Evolutionary conservation across 2,797 vertebrate species (phyloP), one percentile per base, ranked within the genome.

Genomic region (Avahi laniger): DNA sequence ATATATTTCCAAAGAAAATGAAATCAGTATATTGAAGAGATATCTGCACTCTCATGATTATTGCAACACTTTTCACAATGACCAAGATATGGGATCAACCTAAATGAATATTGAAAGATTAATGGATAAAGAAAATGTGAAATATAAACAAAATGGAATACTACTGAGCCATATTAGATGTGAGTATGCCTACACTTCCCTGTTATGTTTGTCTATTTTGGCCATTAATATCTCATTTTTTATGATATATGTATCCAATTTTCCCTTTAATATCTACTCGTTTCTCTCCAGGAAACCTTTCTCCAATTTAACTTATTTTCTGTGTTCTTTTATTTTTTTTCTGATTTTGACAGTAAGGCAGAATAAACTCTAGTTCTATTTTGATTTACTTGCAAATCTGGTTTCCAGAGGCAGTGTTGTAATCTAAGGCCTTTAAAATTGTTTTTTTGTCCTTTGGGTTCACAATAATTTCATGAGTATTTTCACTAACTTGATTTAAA

Each of bases 401-500:
- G 73, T 95, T 89, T 97, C 43, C 73, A 93, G 80, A 83, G 65
- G 65, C 86, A 90, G 4, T 65, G 38, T 20, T 81, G n/a, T 54
- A 26, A 72, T 80, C 35, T 70, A 54, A 43, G 18, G 18, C 12
- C 65, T 70, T 89, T 97, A 76, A 97, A 96, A 89, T 94, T 67
- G 33, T 43, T 95, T 96, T 91, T 87, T 28, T 91, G 65, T 72
- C 50, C 59, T 94, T 93, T 22, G 54, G 59, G 35, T 93, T 93
- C 72, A 33, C 33, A 92, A 26, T 85, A 54, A 72, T 83, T 92
- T 72, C 59, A 46, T 69, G 61, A 73, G 22, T 80, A 85, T 93
- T 93, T 73, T 89, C 69, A 91, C 46, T 94, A 83, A 95, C 28
- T 89, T 18, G 14, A 75, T 72, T 96, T 94, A 88, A 97, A 88